phyloP scores from a whole-genome alignment of 2,113 vertebrate genomes.

The Cricetomys ansorgei region DNA sequence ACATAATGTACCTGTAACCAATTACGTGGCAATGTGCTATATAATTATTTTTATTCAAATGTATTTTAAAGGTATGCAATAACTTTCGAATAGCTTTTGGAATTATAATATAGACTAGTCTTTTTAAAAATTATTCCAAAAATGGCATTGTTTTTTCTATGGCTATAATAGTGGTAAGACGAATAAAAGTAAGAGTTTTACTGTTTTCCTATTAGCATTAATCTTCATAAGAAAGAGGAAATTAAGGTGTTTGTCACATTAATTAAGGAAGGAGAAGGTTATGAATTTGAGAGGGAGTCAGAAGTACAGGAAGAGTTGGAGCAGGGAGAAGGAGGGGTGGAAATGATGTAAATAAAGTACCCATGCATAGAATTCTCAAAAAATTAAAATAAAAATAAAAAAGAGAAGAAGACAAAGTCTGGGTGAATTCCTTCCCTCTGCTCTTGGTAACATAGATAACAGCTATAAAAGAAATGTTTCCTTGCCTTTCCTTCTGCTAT shows the following conservation, averaged over 20 bases:
- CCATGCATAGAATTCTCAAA: background rate
- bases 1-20: background rate
- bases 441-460: too few species aligned
- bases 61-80: conserved; percentile 27
- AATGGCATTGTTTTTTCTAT: background rate
- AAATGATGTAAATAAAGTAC: background rate
- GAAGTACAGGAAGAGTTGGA: background rate
- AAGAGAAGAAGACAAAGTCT: background rate
- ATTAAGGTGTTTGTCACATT: background rate
- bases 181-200: background rate
- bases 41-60: conserved; percentile 21
- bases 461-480: background rate
- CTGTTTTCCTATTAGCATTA: background rate
- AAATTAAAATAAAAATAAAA: background rate
- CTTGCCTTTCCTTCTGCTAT: background rate
- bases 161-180: background rate
- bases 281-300: background rate
- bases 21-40: background rate
- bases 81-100: background rate
- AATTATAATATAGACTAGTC: background rate
- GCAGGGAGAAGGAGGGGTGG: background rate
- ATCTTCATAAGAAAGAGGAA: background rate
- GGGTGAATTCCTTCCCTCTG: too few species aligned
- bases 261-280: background rate
- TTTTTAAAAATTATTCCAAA: conserved; percentile 31